Evolutionary conservation across 2,113 vertebrate species (phyloP), one percentile per base, ranked within the genome.

Genomic region (Nibea coibor): DNA sequence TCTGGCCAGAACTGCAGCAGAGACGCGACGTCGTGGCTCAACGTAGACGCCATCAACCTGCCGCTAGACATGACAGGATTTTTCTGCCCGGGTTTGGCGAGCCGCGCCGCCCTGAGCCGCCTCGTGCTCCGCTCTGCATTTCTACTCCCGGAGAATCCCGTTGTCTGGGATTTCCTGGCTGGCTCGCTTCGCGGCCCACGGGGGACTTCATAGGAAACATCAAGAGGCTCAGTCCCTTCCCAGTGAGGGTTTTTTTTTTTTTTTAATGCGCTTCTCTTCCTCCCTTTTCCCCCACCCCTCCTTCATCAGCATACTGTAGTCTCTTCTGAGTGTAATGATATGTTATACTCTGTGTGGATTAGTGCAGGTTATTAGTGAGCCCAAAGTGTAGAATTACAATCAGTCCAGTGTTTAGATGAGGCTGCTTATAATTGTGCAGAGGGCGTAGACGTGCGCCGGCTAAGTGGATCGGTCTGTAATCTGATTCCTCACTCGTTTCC

Each of bases 311-410:
- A 53, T 72, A 61, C 80, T 70, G 80, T 61, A 70, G 77, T 77
- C 75, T 85, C 70, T 11, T 83, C 78, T 31, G 50, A 61, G 72
- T 80, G 68, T 90, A 91, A 90, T 90, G 71, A 87, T 86, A 88
- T 85, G 84, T 90, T 91, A 66, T 68, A 48, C 51, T 62, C 47
- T 28, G 63, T 24, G 12, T 91, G 83, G 86, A 93, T 92, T 93
- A 91, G 81, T 68, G 68, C 68, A 82, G 75, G 74, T 91, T 91
- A 92, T 92, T 91, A 90, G 82, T 5, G 77, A 83, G 76, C 56
- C 61, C 64, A 78, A 80, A 83, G 83, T 89, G 87, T 89, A 62
- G 87, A 85, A 91, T 90, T 92, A 87, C 83, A 94, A 90, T 91
- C 87, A 85, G 87, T 35, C 75, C 86, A n/a, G 61, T 82, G 87